phyloP scores from a whole-genome alignment of 2,797 vertebrate genomes.

The Alouatta caraya region DNA sequence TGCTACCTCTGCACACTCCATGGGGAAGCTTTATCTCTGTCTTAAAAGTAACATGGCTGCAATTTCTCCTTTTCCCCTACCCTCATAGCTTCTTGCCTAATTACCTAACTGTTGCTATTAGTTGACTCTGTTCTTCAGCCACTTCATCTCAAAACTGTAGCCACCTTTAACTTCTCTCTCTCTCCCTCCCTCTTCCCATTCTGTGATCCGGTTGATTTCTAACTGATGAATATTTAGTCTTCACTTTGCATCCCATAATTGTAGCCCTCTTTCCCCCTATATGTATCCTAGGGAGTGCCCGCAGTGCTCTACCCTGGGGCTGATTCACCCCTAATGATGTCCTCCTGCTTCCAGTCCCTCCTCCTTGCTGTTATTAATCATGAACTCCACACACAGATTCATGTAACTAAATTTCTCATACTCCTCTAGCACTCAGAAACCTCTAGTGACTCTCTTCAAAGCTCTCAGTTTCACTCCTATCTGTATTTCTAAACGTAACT shows the following conservation, averaged over 20 bases:
- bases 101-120: not conserved
- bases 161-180: not conserved
- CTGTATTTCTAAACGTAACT: not conserved
- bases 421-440: not conserved
- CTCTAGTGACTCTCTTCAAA: not conserved
- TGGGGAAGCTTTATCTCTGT: not conserved
- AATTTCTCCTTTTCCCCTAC: not conserved
- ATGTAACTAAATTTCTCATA: not conserved
- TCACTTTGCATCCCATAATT: not conserved
- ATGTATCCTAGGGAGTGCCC: rapidly evolving
- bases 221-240: too few species aligned
- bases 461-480: not conserved
- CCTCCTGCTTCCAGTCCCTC: not conserved
- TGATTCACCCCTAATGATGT: not conserved
- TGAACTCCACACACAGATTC: not conserved
- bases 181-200: not conserved
- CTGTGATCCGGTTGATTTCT: not conserved
- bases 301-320: not conserved
- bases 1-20: rapidly evolving
- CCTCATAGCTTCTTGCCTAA: not conserved
- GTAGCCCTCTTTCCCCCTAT: rapidly evolving
- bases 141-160: not conserved
- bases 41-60: not conserved
- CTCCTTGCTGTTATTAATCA: not conserved
- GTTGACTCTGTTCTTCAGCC: not conserved